Evolutionary conservation across 1,140 invertebrate genomes (phyloP), one percentile per base, ranked within the genome.

Genomic region (Zeugodacus cucurbitae): DNA sequence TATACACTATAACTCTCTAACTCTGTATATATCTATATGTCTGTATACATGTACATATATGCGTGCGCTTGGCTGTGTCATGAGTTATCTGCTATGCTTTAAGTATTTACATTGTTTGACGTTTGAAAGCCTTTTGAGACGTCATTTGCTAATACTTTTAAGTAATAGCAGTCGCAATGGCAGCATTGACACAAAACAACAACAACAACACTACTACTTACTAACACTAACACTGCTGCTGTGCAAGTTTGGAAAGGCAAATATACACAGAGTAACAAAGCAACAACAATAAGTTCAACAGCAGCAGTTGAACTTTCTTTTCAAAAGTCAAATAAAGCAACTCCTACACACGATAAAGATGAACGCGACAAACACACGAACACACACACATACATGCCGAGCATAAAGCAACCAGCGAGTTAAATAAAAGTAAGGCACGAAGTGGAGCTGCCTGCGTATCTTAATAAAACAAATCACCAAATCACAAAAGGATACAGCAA

Each of bases 111-210:
- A 74, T 34, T 74, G 70, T 11, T 41, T 74, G 34, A 41, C 70
- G 34, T 74, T 74, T 41, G 70, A 74, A 74, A 74, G 70, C 37
- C 70, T 74, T 74, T 74, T 44, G 70, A 74, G 70, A 74, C 70
- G n/a, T 74, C 70, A 74, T 74, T 74, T 74, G 32, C 37, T 74
- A 74, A 74, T 74, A 74, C 70, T 74, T 74, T 74, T 74, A 74
- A 74, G 70, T 74, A 74, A 74, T 74, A 41, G 70, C 67, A 41
- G 17, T 22, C 5, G 17, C 70, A 74, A 41, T 37, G 37, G 70
- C 37, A 74, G 11, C 70, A 37, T 6, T 37, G 70, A n/a, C 32
- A 74, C 8, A 62, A 14, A 62, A 74, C 22, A 74, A 44, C 70
- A 74, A 22, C 32, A 74, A 74, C 20, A 41, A 44, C 29, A 67